These are phyloP conservation scores for Cylindroiulus punctatus DNA, from an alignment of 2,888 invertebrate species.

Conservation along the genomic window DNA sequence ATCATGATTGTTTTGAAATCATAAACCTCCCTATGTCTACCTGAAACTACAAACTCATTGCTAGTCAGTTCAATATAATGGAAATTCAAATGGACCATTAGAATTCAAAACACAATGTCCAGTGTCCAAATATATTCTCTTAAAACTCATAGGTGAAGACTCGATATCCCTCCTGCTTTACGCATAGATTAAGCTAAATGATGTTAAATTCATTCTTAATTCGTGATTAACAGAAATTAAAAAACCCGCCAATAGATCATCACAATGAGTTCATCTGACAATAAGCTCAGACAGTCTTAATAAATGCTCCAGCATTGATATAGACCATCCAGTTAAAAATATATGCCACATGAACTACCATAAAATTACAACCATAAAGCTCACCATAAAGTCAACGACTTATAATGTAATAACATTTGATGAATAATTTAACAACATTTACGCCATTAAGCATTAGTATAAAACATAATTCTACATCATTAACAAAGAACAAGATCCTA, in stretches of 20 bases:
- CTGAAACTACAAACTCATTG: conserved; percentile 12
- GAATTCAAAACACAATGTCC: too few relatives aligned
- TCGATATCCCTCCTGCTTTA: too few relatives aligned
- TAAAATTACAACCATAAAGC: not conserved
- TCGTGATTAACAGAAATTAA: too few relatives aligned
- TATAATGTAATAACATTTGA: not conserved
- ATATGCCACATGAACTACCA: not conserved
- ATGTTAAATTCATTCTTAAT: too few relatives aligned
- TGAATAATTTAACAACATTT: conserved; percentile 7
- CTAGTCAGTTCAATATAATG: not conserved
- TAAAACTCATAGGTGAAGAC: too few relatives aligned
- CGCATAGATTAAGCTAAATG: too few relatives aligned
- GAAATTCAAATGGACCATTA: too few relatives aligned
- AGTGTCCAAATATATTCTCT: too few relatives aligned
- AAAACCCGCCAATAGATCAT: too few relatives aligned
- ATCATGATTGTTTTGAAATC: not conserved
- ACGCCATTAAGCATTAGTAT: not conserved
- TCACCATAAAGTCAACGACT: not conserved
- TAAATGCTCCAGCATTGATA: not conserved
- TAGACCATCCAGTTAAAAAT: not conserved
- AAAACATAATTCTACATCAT: not conserved
- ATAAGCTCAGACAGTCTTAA: not conserved
- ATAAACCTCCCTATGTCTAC: not conserved
- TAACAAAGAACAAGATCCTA: not conserved
- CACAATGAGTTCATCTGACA: not conserved